Base-by-base conservation (phyloP, 1,140 invertebrate genomes). In the Amphibalanus amphitrite region DNA sequence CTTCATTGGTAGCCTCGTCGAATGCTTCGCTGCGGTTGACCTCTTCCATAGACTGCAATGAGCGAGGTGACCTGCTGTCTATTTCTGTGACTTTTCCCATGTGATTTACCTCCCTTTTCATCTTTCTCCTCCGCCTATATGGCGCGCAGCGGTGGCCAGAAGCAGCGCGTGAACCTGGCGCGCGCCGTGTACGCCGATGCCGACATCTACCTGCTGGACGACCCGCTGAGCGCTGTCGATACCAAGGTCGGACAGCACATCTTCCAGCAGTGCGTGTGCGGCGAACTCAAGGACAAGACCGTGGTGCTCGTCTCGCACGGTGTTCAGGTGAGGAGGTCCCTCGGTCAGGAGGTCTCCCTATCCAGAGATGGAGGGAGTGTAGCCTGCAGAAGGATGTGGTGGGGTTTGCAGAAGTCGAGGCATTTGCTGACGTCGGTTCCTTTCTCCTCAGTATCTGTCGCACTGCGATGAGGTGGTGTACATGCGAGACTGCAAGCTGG, bases 121-220 rank as follows among this genome's bases (percentile, higher is more conserved):
- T n/a, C n/a, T n/a, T n/a, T n/a, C n/a, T n/a, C n/a, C n/a, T n/a
- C n/a, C n/a, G n/a, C n/a, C n/a, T n/a, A n/a, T n/a, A n/a, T n/a
- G n/a, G n/a, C 67, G 10, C 29, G 26, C 72, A 76, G 75, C 68
- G 85, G 83, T 10, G 83, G 83, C 23, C 86, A 87, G 78, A 86
- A 85, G 73, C 83, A 86, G 74, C 77, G 86, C 72, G 81, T 88
- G 69, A 82, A 81, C 70, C 77, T 88, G 25, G 87, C 86, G 4
- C 77, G 86, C 74, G 83, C 84, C 3, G 77, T 86, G 15, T 87
- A 87, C 77, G 80, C 81, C 64, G 75, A 83, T 67, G 77, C 79
- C 25, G 83, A 85, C 69, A 78, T 84, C 59, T 83, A 80, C 72
- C 75, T 81, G 0, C 75, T 85, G 74, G 85, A 86, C 79, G 83